Percentiles rank a stretch among this genome's conserved stretches.
phyloP scores from a whole-genome alignment of 2,113 vertebrate species.

The Myotis brandtii region DNA sequence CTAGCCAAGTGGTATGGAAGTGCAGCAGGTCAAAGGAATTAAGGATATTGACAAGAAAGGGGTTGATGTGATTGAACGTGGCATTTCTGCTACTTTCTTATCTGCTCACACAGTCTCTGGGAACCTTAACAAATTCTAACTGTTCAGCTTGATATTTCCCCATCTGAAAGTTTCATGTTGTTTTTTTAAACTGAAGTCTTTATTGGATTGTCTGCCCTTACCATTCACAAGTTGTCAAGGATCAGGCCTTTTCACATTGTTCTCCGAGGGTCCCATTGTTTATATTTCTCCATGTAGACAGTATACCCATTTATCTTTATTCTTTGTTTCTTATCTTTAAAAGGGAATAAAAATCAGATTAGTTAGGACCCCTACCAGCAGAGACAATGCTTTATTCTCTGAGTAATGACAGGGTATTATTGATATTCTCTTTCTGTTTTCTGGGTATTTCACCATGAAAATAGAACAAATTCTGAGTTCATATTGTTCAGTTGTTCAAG shows the following conservation, averaged over 20 bases:
- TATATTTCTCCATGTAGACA: not conserved
- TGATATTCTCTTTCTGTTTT: not conserved
- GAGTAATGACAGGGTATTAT: not conserved
- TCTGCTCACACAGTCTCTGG: not conserved
- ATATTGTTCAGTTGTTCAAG: constrained; percentile 70
- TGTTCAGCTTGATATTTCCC: not conserved
- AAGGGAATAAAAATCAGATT: not conserved
- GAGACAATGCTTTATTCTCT: not conserved
- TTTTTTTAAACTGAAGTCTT: not conserved
- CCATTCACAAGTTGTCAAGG: not conserved
- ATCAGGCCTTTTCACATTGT: not conserved
- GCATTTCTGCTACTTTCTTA: not conserved
- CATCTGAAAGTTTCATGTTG: not conserved
- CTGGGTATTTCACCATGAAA: not conserved
- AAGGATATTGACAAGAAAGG: not conserved
- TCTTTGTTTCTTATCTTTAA: constrained; percentile 14
- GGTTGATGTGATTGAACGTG: not conserved
- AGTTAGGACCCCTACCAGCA: not conserved
- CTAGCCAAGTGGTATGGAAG: not conserved
- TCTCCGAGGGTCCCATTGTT: not conserved
- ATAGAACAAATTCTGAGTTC: constrained; percentile 20
- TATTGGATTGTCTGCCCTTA: not conserved
- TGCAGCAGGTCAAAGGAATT: not conserved
- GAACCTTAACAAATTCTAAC: not conserved
- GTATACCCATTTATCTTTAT: not conserved